Conservation (phyloP, 2,113 vertebrate genomes). For the Cyphomyrus discorhynchus region DNA sequence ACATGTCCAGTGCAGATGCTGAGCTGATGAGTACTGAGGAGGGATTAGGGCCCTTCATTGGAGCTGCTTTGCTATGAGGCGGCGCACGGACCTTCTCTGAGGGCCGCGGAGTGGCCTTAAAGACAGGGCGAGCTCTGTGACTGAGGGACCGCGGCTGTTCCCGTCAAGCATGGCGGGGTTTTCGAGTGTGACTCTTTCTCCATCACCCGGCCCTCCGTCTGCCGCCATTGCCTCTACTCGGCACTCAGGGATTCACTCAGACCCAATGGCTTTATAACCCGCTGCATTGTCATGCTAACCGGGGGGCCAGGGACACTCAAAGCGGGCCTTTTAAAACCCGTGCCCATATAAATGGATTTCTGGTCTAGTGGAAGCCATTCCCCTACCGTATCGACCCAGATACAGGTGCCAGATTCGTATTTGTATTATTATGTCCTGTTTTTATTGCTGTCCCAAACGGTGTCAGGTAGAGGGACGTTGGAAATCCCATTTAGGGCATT, state of each 20-base stretch:
- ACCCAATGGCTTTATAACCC: not conserved
- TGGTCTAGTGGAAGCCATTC: not conserved
- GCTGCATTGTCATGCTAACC: not conserved
- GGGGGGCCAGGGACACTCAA: not conserved
- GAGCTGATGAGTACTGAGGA: conserved; percentile 20
- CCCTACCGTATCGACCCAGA: not conserved
- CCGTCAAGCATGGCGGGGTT: not conserved
- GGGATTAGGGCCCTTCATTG: not conserved
- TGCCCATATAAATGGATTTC: not conserved
- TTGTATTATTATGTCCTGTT: not conserved
- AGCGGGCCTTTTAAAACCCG: not conserved
- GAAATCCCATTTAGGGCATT: conserved; percentile 4
- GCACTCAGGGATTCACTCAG: not conserved
- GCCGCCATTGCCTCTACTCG: not conserved
- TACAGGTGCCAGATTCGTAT: not conserved
- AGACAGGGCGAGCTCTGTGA: not conserved
- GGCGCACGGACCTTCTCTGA: not conserved
- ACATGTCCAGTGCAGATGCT: conserved; percentile 29
- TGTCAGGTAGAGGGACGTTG: conserved; percentile 15
- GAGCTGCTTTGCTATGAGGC: not conserved
- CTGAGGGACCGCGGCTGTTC: not conserved
- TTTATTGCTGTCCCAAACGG: not conserved
- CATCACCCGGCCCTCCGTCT: not conserved
- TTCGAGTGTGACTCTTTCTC: not conserved
- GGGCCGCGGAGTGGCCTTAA: conserved; percentile 28